A percentile compares a stretch with the other conserved stretches of the same genome.
Conservation (phyloP, 2,797 vertebrate genomes). For the Ctenochaetus hawaiiensis region DNA sequence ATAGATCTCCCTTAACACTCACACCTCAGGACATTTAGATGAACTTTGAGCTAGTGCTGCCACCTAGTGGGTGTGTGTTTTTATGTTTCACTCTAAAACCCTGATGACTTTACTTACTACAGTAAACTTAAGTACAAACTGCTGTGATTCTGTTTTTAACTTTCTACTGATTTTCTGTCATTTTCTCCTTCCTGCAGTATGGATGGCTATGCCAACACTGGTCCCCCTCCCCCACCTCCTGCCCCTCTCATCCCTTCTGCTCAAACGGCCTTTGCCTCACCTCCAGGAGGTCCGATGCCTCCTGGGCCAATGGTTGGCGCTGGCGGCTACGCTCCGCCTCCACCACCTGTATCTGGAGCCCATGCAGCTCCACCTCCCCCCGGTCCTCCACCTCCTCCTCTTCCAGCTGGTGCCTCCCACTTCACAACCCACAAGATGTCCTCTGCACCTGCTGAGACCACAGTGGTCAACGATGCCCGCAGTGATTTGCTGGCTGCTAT, state of each 20-base stretch:
- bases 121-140: background rate
- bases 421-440: conserved; percentile 84
- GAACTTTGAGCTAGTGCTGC: conserved; percentile 66
- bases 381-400: conserved; percentile 90
- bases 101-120: background rate
- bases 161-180: background rate
- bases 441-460: conserved; percentile 86
- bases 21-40: background rate
- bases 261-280: conserved; percentile 94
- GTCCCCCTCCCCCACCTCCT: conserved; percentile 81
- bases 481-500: conserved; percentile 98
- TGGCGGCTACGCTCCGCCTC: conserved; percentile 82
- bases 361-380: conserved; percentile 90
- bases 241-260: conserved; percentile 92
- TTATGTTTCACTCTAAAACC: background rate
- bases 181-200: conserved; percentile 70
- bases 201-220: conserved; percentile 85
- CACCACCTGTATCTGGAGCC: conserved; percentile 86
- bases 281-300: conserved; percentile 89
- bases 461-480: conserved; percentile 89
- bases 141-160: background rate
- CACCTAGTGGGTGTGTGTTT: conserved; percentile 70
- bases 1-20: background rate
- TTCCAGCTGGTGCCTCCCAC: conserved; percentile 86
- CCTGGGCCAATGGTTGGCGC: conserved; percentile 80